Conservation (phyloP, 2,797 vertebrate species). For the Lepus townsendii region DNA sequence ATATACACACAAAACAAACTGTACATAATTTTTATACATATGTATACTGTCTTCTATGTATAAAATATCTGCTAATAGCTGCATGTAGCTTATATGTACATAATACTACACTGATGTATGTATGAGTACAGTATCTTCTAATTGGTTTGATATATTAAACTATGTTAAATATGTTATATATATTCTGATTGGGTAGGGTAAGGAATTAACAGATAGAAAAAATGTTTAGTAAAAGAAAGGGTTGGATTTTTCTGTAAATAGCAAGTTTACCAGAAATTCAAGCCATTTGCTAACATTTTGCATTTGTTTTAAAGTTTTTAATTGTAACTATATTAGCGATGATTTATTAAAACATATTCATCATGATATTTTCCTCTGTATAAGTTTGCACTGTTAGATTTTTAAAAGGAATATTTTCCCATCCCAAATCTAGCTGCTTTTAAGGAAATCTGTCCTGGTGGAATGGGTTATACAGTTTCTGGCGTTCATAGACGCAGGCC, state of each 20-base stretch:
- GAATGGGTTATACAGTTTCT: constrained; percentile 99
- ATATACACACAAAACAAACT: not conserved
- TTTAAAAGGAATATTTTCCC: constrained; percentile 92
- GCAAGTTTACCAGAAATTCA: constrained; percentile 73
- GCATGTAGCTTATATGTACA: constrained; percentile 49
- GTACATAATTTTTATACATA: not conserved
- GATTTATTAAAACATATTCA: constrained; percentile 87
- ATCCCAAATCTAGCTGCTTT: constrained; percentile 95
- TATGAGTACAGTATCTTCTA: not conserved
- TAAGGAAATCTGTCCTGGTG: constrained; percentile 99
- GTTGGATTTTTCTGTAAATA: constrained; percentile 66
- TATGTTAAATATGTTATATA: constrained; percentile 10
- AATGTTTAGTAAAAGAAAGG: constrained; percentile 70
- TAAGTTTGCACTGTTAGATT: constrained; percentile 91
- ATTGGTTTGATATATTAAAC: constrained; percentile 49
- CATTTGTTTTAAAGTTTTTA: constrained; percentile 77
- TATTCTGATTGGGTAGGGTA: constrained; percentile 36
- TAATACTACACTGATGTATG: not conserved
- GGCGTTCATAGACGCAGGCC: constrained; percentile 93
- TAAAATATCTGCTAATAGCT: constrained; percentile 36
- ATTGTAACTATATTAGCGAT: constrained; percentile 85
- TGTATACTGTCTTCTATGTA: constrained; percentile 30
- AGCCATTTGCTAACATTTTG: constrained; percentile 61
- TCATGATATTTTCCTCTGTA: constrained; percentile 91
- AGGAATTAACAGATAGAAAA: constrained; percentile 52